Percentiles rank a stretch among this genome's conserved stretches.
Conservation (phyloP, 1,140 invertebrate species). For the Caenorhabditis remanei region DNA sequence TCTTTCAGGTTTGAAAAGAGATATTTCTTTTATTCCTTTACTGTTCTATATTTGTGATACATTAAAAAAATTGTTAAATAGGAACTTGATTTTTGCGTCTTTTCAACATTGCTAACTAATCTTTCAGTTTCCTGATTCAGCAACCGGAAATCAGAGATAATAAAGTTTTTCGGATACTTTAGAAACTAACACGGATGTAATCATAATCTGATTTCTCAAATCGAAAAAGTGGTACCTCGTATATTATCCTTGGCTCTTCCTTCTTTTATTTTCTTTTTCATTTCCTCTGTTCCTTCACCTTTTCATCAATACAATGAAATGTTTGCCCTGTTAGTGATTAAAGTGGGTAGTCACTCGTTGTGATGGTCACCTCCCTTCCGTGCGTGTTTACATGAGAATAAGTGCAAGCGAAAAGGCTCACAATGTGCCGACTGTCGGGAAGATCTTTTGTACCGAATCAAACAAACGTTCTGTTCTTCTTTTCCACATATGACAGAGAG, state of each 20-base stretch:
- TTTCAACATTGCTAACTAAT: not conserved
- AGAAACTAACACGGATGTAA: not conserved
- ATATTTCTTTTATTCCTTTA: no score
- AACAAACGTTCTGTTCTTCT: conserved; percentile 38
- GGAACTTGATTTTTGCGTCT: not conserved
- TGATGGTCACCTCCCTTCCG: conserved; percentile 54
- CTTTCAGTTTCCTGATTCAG: not conserved
- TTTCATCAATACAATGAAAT: conserved; percentile 53
- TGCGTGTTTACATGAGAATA: conserved; percentile 54
- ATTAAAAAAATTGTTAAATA: no score
- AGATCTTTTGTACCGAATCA: conserved; percentile 52
- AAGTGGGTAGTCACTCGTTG: conserved; percentile 53
- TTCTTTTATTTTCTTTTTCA: not conserved
- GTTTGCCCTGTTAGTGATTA: conserved; percentile 51
- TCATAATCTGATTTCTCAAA: not conserved
- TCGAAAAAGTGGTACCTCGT: not conserved
- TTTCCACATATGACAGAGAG: not conserved
- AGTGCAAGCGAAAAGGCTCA: conserved; percentile 46
- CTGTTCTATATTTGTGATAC: no score
- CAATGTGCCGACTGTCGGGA: conserved; percentile 28
- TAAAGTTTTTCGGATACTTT: no score
- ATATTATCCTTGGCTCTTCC: not conserved
- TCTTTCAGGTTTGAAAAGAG: no score
- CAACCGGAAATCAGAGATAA: not conserved
- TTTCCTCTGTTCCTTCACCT: conserved; percentile 19